Base-by-base conservation (phyloP, 2,113 vertebrate genomes). In the Fukomys damarensis region DNA sequence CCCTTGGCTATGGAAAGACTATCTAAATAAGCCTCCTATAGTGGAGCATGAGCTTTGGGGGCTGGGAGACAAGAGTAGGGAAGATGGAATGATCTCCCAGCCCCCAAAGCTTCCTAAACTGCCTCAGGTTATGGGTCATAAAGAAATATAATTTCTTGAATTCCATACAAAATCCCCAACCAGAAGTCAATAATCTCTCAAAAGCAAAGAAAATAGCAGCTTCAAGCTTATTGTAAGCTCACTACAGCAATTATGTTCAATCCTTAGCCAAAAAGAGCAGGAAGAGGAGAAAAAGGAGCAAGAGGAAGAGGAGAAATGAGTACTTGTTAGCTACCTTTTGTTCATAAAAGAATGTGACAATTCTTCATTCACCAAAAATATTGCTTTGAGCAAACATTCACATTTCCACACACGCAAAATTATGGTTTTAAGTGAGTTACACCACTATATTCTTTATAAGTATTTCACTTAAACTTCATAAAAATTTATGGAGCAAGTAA, bases 301-400 rank as follows among this genome's bases (percentile, higher is more conserved):
- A 14, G 6, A 22, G 35, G 38, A 32, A 52, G 49, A 35, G 19
- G 7, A 35, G 41, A 41, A 58, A 35, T 17, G 7, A 41, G 4
- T 77, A 30, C 17, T 52, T 63, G 30, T 38, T 80, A 79, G 59
- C 77, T 38, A 49, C 49, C 65, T 83, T 72, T 81, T 52, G 49
- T 65, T 86, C 32, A n/a, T n/a, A 56, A 81, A 68, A 59, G 32
- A 82, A 85, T 20, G 54, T n/a, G 46, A 79, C 77, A 84, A 74
- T 61, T 91, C 77, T 91, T 22, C 88, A 88, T 38, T 96, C 84
- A 82, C 19, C 58, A 16, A 95, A 91, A 93, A 68, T 8, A 86
- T 12, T 19, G 58, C 63, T 93, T 82, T 89, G 19, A 68, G 56
- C 93, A 97, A 93, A 83, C 35, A 89, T 63, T 72, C 19, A 26